Evolutionary conservation across 2,888 invertebrate species (phyloP), one percentile per base, ranked within the genome.

Genomic region (Pyrrhia umbra): DNA sequence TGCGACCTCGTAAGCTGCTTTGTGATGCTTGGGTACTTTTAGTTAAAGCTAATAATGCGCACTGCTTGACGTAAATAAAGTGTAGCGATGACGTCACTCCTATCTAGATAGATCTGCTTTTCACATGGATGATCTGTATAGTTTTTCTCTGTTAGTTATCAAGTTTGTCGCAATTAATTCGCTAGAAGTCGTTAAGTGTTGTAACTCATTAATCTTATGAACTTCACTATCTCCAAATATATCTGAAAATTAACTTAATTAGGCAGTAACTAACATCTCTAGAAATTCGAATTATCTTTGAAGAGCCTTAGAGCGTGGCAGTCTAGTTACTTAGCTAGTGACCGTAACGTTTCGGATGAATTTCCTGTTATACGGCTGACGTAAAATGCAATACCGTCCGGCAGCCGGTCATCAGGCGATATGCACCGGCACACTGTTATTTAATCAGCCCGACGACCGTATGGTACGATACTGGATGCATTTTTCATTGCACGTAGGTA

Each of bases 1-100:
- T 68, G 76, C 68, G 62, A 73, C 79, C 75, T 71, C 77, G 75
- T 83, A 83, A 85, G 80, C 80, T 75, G 77, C 77, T 85, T 81
- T 83, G 79, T 80, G 79, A 79, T 81, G 77, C 79, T 83, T 84
- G n/a, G n/a, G 75, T 63, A 70, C 57, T 59, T 59, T 63, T 61
- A 73, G 62, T 54, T 52, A 55, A 63, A 80, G 64, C 67, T 68
- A 75, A 64, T 80, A 70, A 74, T 64, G 66, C 51, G 55, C 49
- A 49, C 54, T 55, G 68, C 69, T 79, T 68, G 55, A 68, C 34
- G 34, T 34, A 34, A 34, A 34, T 34, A 34, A 34, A 34, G 34
- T 34, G 34, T 3, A n/a, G 13, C 34, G 34, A 34, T 34, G 13
- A 34, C 34, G 34, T 34, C n/a, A 34, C n/a, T 34, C 34, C 5